These are phyloP conservation scores for Neoaliturus tenellus DNA, from an alignment of 2,888 invertebrate species.

Conservation along the genomic window DNA sequence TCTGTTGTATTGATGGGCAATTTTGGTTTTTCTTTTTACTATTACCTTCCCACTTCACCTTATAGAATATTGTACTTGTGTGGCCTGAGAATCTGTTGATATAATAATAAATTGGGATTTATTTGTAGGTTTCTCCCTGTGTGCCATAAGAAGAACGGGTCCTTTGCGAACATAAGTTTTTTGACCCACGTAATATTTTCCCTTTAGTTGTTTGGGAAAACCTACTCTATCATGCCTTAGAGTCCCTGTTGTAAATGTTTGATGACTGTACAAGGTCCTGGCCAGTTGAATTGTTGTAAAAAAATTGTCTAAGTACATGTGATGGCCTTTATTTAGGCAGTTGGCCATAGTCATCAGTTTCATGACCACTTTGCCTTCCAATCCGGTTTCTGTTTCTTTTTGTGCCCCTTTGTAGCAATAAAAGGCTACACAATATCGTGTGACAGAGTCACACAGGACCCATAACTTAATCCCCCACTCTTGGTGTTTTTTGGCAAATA, in stretches of 20 bases:
- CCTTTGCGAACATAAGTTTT: slow-evolving; percentile 51
- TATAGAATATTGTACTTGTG: slow-evolving; percentile 8
- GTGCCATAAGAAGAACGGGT: slow-evolving; percentile 39
- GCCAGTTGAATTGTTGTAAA: slow-evolving; percentile 26
- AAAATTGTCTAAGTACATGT: slow-evolving; percentile 46
- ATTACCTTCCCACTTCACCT: slow-evolving; percentile 25
- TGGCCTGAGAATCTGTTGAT: slow-evolving; percentile 29
- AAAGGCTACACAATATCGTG: slow-evolving; percentile 43
- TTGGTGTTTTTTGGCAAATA: slow-evolving; percentile 51
- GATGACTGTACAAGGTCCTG: slow-evolving; percentile 16
- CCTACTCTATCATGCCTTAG: slow-evolving; percentile 36
- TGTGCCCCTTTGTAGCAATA: slow-evolving; percentile 31
- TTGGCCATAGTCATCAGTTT: slow-evolving; percentile 24
- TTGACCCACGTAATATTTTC: slow-evolving; percentile 47
- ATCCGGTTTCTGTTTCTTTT: not conserved
- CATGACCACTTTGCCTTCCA: slow-evolving; percentile 25
- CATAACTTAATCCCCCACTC: slow-evolving; percentile 38
- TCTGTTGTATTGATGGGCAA: slow-evolving; percentile 41
- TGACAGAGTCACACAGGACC: slow-evolving; percentile 49
- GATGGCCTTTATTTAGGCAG: slow-evolving; percentile 47
- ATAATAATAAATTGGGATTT: slow-evolving; percentile 37
- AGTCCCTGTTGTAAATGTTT: slow-evolving; percentile 33
- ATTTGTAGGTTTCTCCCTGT: slow-evolving; percentile 41
- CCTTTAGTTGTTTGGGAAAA: slow-evolving; percentile 20
- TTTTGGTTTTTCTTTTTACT: slow-evolving; percentile 40